Base-by-base conservation (phyloP, 1,140 invertebrate species). In the Drosophila erecta region DNA sequence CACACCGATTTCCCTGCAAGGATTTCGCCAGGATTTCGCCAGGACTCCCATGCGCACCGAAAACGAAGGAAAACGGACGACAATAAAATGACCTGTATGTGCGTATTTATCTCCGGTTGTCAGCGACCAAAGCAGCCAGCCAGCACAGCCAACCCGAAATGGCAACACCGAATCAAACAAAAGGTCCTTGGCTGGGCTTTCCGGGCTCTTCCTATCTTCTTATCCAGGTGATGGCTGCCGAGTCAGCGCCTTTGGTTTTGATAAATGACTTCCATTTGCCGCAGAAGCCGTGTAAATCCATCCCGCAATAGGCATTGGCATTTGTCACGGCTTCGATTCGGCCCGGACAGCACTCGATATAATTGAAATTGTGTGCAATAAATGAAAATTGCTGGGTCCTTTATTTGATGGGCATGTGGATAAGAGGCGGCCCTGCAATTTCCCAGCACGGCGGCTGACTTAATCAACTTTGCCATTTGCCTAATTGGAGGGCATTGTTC, bases 201-300 rank as follows among this genome's bases (percentile, higher is more conserved):
- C 27, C 11, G 37, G 51, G 40, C 49, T 62, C 75, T 57, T 38
- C 76, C 73, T 76, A 77, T 74, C 71, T 76, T 0, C 17, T 17
- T 17, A 17, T 17, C 70, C 79, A 86, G 81, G 83, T 86, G 59
- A 60, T 55, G 59, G 64, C 46, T 54, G 75, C 44, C 60, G 64
- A 69, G 64, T 79, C 80, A 76, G 66, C 81, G 70, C 65, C 71
- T 86, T 77, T 86, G 84, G 76, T 87, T 86, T 79, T 87, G 83
- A 87, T 79, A 81, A 87, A 86, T 81, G 83, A 66, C 51, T 77
- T 60, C 75, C 57, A 71, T 77, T 76, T 77, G 75, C 41, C 73
- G 75, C 67, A 15, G 27, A 5, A 60, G 14, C 64, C 75, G 81
- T 83, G 70, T 50, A 86, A 87, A 87, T 86, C 83, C 78, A 87